Evolutionary conservation across 2,113 vertebrate species (phyloP), one percentile per base, ranked within the genome.

Genomic region (Platysteira castanea): DNA sequence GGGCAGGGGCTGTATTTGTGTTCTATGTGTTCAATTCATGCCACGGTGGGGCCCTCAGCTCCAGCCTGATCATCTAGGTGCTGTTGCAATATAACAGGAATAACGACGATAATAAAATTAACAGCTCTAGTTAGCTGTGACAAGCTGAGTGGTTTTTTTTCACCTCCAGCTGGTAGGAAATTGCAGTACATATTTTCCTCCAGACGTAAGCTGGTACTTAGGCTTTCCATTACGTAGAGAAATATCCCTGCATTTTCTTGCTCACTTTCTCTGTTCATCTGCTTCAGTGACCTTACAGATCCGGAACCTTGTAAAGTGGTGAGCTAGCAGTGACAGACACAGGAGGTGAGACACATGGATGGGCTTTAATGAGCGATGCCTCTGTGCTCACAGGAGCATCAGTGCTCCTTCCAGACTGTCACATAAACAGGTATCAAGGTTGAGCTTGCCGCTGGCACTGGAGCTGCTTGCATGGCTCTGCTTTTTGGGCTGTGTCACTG

Each of bases 101-200:
- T 91, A 93, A 93, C 39, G 33, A 73, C 91, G 57, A 84, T 87
- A 82, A 85, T 93, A 91, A 96, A 98, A 98, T 98, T 98, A 98
- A 97, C 93, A 97, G 60, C 93, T 96, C 69, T 65, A 96, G 87
- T 97, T 97, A 96, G 68, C 93, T 90, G 96, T 95, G 95, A 96
- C 94, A 95, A 91, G 79, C 83, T 94, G 52, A 92, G 50, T 23
- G 3, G 3, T 44, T 89, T 74, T 74, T 96, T 92, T 86, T 56
- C 70, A 95, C 54, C 85, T 96, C 94, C 94, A 97, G 92, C 97
- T 98, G 96, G 85, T 91, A 95, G 68, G 56, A 97, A 96, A 97
- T 97, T 95, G 89, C 89, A 87, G 90, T 89, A 89, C 84, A 69
- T 97, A 97, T 98, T 98, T 98, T 96, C 57, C 52, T 92, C 79